A percentile compares a stretch with the other conserved stretches of the same genome.
These are phyloP conservation scores for Astatoreochromis straeleni DNA, from an alignment of 2,113 vertebrate genomes.

Conservation along the genomic window DNA sequence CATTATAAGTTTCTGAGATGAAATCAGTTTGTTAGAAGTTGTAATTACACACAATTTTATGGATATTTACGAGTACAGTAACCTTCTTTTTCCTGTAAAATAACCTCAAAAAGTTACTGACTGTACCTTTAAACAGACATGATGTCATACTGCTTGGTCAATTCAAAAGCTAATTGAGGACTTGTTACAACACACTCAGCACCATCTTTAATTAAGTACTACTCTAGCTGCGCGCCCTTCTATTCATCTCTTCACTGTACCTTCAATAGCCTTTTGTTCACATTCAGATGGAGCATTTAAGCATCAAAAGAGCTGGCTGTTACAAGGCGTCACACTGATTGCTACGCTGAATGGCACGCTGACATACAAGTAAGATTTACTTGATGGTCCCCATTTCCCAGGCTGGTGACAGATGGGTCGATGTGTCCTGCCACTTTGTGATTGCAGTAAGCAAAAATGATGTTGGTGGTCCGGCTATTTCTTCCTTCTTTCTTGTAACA, in stretches of 20 bases:
- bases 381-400: neutral
- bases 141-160: neutral
- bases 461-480: neutral
- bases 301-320: conserved; percentile 1
- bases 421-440: neutral
- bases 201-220: neutral
- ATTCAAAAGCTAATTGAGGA: neutral
- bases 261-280: neutral
- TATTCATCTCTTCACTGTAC: neutral
- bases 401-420: neutral
- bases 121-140: neutral
- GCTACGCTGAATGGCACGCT: neutral
- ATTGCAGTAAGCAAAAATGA: conserved; percentile 27
- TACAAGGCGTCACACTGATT: neutral
- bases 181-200: neutral
- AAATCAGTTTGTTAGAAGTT: neutral
- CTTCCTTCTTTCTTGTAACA: neutral
- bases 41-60: neutral
- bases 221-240: neutral
- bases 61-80: rapidly evolving
- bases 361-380: neutral
- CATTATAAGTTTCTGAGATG: neutral
- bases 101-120: neutral
- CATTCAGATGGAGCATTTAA: neutral
- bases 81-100: neutral